phyloP scores from a whole-genome alignment of 1,140 invertebrate species.

The Pissodes strobi region DNA sequence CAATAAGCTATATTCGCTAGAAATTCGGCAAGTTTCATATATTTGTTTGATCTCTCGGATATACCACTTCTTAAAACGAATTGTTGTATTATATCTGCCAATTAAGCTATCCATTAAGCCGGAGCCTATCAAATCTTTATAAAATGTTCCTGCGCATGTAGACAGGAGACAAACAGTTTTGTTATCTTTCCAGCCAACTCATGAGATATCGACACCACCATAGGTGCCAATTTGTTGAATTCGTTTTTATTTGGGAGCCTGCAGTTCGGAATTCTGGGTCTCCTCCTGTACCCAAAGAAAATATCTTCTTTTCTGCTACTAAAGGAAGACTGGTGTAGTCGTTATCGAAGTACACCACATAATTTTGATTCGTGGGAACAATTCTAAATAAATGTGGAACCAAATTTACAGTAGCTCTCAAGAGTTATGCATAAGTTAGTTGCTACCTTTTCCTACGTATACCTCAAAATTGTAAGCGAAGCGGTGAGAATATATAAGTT shows the following conservation, averaged over 20 bases:
- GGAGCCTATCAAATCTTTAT: slow-evolving; percentile 42
- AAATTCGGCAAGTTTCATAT: too few species aligned
- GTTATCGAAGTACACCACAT: slow-evolving; percentile 34
- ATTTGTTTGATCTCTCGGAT: too few species aligned
- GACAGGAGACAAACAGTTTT: too few species aligned
- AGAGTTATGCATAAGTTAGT: not conserved
- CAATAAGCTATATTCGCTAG: too few species aligned
- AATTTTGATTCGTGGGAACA: slow-evolving; percentile 23
- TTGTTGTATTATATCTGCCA: slow-evolving; percentile 53
- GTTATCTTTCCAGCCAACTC: too few species aligned
- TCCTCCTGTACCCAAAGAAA: slow-evolving; percentile 29
- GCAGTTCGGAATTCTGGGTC: slow-evolving; percentile 34
- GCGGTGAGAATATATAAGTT: slow-evolving; percentile 45
- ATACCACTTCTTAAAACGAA: slow-evolving; percentile 57
- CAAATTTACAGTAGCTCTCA: slow-evolving; percentile 26
- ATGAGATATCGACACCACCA: slow-evolving; percentile 17
- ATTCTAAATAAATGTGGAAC: slow-evolving; percentile 19
- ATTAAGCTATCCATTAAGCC: slow-evolving; percentile 56
- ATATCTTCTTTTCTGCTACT: slow-evolving; percentile 36
- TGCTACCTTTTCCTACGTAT: slow-evolving; percentile 18
- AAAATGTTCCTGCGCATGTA: slow-evolving; percentile 13
- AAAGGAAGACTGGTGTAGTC: slow-evolving; percentile 29
- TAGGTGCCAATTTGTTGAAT: slow-evolving; percentile 24
- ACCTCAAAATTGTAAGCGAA: slow-evolving; percentile 39
- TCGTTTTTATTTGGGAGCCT: slow-evolving; percentile 31